phyloP scores from a whole-genome alignment of 2,113 vertebrate genomes.

The Toxostoma redivivum region DNA sequence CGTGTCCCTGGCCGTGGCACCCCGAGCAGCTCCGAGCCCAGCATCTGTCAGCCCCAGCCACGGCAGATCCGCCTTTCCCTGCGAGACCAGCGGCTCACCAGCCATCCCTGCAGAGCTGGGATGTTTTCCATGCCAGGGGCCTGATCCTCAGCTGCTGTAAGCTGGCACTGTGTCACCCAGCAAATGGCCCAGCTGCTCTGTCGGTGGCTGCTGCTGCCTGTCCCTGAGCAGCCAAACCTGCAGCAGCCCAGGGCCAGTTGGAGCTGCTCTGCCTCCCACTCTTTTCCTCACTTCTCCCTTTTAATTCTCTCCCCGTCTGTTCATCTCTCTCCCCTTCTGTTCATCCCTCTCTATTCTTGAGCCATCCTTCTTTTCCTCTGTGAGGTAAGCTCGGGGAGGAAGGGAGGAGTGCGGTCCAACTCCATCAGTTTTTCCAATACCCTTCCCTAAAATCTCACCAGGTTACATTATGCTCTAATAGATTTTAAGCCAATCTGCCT shows the following conservation, averaged over 20 bases:
- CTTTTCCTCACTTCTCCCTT: neutral
- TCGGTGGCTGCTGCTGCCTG: neutral
- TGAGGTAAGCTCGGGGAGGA: constrained; percentile 25
- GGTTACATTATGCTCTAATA: constrained; percentile 75
- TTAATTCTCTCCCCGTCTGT: constrained; percentile 33
- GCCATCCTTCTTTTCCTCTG: constrained; percentile 29
- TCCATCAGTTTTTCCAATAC: constrained; percentile 57
- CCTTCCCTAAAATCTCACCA: constrained; percentile 71
- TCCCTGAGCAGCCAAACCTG: neutral
- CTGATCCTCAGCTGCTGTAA: neutral
- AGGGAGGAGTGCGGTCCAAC: neutral
- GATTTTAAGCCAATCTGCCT: constrained; percentile 78
- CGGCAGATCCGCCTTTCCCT: neutral
- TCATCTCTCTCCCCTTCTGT: constrained; percentile 39
- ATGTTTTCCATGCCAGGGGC: neutral
- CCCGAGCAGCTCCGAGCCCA: neutral
- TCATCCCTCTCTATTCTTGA: constrained; percentile 49
- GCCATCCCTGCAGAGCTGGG: neutral
- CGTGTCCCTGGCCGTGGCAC: neutral
- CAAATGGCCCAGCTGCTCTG: neutral
- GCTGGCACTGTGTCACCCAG: neutral
- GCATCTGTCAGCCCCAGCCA: accelerated
- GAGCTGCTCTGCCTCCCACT: neutral
- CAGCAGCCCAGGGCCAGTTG: neutral
- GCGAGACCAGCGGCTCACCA: accelerated